Percentiles rank a stretch among this genome's conserved stretches.
phyloP scores from a whole-genome alignment of 1,140 invertebrate species.

The Periplaneta americana region DNA sequence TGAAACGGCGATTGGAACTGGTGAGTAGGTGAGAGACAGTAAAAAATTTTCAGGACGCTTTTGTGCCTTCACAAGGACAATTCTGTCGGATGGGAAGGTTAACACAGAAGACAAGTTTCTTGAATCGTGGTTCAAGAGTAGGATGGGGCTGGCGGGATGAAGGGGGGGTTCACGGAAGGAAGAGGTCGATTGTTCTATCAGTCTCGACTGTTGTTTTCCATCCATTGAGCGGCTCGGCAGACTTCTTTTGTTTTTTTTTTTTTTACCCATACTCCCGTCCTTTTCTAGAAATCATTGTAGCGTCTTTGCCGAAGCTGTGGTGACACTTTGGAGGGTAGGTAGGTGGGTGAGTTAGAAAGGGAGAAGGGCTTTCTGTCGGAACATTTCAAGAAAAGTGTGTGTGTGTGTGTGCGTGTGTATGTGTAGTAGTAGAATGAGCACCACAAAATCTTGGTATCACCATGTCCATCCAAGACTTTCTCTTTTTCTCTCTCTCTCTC shows the following conservation, averaged over 20 bases:
- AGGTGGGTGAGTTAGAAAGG: not conserved
- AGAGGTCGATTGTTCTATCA: conserved; percentile 15
- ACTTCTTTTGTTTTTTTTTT: too few species aligned
- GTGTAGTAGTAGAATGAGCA: too few species aligned
- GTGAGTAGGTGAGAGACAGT: not conserved
- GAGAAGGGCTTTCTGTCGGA: too few species aligned
- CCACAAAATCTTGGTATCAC: not conserved
- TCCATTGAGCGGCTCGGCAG: too few species aligned
- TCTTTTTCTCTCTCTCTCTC: not conserved
- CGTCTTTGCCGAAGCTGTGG: not conserved
- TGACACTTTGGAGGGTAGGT: not conserved
- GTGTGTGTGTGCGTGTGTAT: not conserved
- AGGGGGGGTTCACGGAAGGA: conserved; percentile 2
- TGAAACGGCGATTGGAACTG: not conserved
- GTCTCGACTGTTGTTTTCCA: not conserved
- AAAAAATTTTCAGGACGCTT: too few species aligned
- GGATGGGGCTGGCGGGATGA: too few species aligned
- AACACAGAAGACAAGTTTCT: not conserved
- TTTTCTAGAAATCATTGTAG: not conserved
- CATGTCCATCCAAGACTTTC: not conserved
- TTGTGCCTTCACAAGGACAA: not conserved
- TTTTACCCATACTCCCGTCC: too few species aligned
- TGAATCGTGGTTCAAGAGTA: too few species aligned
- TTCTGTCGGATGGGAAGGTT: too few species aligned
- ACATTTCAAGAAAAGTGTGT: too few species aligned